Evolutionary conservation across 2,113 vertebrate genomes (phyloP).

Genomic region (Crotalus viridis): DNA sequence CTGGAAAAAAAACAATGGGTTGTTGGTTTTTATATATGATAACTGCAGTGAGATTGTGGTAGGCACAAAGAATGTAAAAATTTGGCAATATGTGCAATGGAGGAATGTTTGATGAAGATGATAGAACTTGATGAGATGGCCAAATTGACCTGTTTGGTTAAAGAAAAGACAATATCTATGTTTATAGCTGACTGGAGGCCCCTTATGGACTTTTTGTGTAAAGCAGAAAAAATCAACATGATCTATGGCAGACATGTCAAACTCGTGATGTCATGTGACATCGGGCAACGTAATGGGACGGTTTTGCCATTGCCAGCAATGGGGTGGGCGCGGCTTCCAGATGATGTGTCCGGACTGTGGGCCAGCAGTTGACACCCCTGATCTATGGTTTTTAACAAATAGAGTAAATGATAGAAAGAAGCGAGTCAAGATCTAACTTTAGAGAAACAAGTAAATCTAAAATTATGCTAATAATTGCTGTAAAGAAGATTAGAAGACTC

Average conservation of each 20-base stretch:
- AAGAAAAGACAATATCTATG: not conserved
- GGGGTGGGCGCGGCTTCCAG: too few relatives aligned
- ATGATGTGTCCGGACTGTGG: too few relatives aligned
- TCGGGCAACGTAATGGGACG: too few relatives aligned
- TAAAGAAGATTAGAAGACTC: not conserved
- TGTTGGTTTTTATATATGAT: not conserved
- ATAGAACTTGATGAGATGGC: not conserved
- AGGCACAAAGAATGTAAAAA: not conserved
- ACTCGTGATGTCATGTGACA: too few relatives aligned
- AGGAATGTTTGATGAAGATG: not conserved
- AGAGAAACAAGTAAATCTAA: not conserved
- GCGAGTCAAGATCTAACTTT: not conserved
- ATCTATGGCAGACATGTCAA: not conserved
- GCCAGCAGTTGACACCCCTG: not conserved
- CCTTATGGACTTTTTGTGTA: not conserved
- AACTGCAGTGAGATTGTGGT: not conserved
- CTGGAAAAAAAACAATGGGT: not conserved
- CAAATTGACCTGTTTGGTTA: not conserved
- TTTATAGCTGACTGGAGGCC: not conserved
- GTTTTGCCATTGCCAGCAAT: too few relatives aligned
- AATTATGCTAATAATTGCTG: not conserved
- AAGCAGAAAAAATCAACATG: not conserved
- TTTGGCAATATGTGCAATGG: not conserved
- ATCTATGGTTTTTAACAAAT: not conserved
- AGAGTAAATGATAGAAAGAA: not conserved